A percentile compares a stretch with the other conserved stretches of the same genome.
Conservation (phyloP, 2,113 vertebrate genomes). For the Pituophis catenifer region DNA sequence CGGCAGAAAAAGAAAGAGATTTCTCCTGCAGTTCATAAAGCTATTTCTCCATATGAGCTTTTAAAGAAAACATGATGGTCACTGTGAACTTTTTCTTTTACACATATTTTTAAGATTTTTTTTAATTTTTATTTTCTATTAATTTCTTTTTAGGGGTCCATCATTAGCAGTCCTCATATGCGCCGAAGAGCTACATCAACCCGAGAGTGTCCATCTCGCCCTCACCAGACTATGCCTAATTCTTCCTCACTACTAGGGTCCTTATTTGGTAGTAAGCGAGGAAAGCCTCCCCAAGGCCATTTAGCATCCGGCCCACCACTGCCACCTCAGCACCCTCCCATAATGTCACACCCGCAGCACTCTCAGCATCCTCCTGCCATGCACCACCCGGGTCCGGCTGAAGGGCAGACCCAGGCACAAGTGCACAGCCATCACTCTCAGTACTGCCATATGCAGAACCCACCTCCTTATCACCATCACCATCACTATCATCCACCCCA, state of each 20-base stretch:
- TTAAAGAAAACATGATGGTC: conserved; percentile 63
- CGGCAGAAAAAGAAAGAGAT: conserved; percentile 23
- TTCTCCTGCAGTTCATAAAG: conserved; percentile 27
- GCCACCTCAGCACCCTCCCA: conserved; percentile 75
- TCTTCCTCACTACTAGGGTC: conserved; percentile 93
- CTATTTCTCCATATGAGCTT: conserved; percentile 42
- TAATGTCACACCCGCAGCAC: conserved; percentile 73
- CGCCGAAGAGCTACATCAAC: conserved; percentile 86
- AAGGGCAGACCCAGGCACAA: conserved; percentile 71
- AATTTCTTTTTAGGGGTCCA: conserved; percentile 93
- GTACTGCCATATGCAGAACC: conserved; percentile 86
- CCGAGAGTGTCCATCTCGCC: conserved; percentile 89
- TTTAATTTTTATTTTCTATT: conserved; percentile 78
- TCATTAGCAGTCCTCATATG: conserved; percentile 98
- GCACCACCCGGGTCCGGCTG: conserved; percentile 75
- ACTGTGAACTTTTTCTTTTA: conserved; percentile 59
- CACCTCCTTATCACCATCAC: conserved; percentile 92
- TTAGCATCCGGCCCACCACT: conserved; percentile 63
- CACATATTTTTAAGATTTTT: conserved; percentile 60
- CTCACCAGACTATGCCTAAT: conserved; percentile 86
- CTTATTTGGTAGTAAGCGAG: conserved; percentile 86
- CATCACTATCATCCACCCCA: conserved; percentile 91
- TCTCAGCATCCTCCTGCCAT: conserved; percentile 69
- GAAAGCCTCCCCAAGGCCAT: conserved; percentile 82
- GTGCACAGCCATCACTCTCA: conserved; percentile 80